phyloP scores from a whole-genome alignment of 1,140 invertebrate species.

The Dryas iulia region DNA sequence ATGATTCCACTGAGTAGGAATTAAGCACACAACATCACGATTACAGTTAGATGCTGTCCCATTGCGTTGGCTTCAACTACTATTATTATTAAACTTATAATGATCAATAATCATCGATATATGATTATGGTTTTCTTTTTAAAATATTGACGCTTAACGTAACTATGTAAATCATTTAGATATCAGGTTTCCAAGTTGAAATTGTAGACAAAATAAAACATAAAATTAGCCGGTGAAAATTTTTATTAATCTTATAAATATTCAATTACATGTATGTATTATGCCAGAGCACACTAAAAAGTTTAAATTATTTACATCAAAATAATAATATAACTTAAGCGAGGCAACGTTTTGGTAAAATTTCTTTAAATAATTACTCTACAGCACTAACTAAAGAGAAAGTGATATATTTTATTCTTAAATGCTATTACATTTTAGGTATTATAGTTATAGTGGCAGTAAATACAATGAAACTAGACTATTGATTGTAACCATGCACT shows the following conservation, averaged over 20 bases:
- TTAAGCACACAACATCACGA: too few species aligned
- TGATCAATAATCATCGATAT: too few species aligned
- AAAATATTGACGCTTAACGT: too few species aligned
- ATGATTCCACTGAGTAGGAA: too few species aligned
- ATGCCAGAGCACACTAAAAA: constrained; percentile 71
- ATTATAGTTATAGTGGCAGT: constrained; percentile 14
- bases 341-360: constrained; percentile 78
- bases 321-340: constrained; percentile 73
- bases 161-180: too few species aligned
- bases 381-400: constrained; percentile 57
- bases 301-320: constrained; percentile 69
- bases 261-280: constrained; percentile 63
- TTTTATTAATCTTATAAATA: constrained; percentile 67
- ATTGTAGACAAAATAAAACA: constrained; percentile 27
- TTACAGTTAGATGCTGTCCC: too few species aligned
- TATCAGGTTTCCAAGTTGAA: neutral
- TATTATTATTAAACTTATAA: too few species aligned
- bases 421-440: neutral
- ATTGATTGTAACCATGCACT: neutral
- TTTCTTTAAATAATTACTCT: constrained; percentile 70
- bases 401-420: constrained; percentile 31
- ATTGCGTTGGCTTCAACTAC: too few species aligned
- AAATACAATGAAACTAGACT: neutral
- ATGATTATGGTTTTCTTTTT: too few species aligned
- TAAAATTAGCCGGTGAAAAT: constrained; percentile 61